Evolutionary conservation across 1,140 invertebrate genomes (phyloP).

Genomic region (Ceratoteleas bidentatus): DNA sequence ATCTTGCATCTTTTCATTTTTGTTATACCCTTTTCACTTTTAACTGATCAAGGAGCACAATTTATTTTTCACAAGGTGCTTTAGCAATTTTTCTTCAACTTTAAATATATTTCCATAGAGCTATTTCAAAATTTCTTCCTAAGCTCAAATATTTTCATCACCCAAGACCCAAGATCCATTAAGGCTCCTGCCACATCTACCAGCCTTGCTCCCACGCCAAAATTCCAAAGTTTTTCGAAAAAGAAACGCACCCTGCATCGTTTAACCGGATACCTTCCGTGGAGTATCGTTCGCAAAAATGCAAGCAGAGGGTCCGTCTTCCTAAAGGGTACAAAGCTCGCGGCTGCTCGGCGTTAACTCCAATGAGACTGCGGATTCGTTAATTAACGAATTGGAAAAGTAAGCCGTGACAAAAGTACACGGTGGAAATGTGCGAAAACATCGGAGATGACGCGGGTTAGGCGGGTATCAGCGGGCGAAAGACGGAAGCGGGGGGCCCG

Average conservation of each 20-base stretch:
- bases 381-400: slow-evolving; percentile 79
- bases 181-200: not conserved
- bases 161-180: no score
- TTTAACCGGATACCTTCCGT: slow-evolving; percentile 31
- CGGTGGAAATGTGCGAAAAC: slow-evolving; percentile 66
- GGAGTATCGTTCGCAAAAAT: slow-evolving; percentile 43
- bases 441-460: slow-evolving; percentile 65
- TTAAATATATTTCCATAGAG: no score
- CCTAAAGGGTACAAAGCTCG: slow-evolving; percentile 36
- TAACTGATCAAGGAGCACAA: no score
- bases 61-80: no score
- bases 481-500: slow-evolving; percentile 72
- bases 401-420: slow-evolving; percentile 73
- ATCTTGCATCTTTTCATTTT: no score
- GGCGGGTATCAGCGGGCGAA: slow-evolving; percentile 64
- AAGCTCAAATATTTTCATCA: no score
- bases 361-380: slow-evolving; percentile 66
- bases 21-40: no score
- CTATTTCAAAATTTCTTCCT: no score
- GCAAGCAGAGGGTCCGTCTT: slow-evolving; percentile 58
- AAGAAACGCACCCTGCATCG: not conserved
- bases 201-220: not conserved
- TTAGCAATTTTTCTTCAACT: no score
- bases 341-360: slow-evolving; percentile 51
- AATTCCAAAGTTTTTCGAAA: not conserved